phyloP scores from a whole-genome alignment of 2,113 vertebrate species.

The Cryptomyrus ogoouensis region DNA sequence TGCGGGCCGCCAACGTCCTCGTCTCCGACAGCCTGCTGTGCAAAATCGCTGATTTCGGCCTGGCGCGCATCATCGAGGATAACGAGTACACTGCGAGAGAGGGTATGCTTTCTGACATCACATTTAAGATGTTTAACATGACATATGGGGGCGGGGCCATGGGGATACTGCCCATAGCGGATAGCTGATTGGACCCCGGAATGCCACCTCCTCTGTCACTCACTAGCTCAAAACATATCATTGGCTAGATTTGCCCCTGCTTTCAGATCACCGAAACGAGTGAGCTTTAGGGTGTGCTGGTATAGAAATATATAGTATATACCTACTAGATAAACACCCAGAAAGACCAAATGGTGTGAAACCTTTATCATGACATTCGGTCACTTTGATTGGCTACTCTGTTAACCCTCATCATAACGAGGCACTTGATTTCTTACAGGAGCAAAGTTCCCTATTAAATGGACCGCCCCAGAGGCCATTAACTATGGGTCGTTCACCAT shows the following conservation, averaged over 20 bases:
- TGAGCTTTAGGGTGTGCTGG: not conserved
- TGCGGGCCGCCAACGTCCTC: conserved; percentile 87
- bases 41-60: conserved; percentile 95
- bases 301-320: not conserved
- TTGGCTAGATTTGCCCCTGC: not conserved
- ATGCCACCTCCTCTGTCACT: not conserved
- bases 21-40: conserved; percentile 88
- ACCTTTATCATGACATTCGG: not conserved
- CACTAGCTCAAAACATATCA: not conserved
- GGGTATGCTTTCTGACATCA: conserved; percentile 53
- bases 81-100: conserved; percentile 90
- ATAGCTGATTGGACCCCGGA: not conserved
- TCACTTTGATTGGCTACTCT: not conserved
- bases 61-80: conserved; percentile 86
- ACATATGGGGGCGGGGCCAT: not conserved
- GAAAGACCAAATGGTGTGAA: not conserved
- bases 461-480: conserved; percentile 94
- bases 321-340: not conserved
- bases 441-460: conserved; percentile 96
- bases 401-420: not conserved
- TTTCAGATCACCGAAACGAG: not conserved
- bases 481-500: conserved; percentile 94
- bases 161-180: not conserved
- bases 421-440: conserved; percentile 52
- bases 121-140: not conserved